These are phyloP conservation scores for Agelaius tricolor DNA, from an alignment of 2,113 vertebrate species.

Conservation along the genomic window DNA sequence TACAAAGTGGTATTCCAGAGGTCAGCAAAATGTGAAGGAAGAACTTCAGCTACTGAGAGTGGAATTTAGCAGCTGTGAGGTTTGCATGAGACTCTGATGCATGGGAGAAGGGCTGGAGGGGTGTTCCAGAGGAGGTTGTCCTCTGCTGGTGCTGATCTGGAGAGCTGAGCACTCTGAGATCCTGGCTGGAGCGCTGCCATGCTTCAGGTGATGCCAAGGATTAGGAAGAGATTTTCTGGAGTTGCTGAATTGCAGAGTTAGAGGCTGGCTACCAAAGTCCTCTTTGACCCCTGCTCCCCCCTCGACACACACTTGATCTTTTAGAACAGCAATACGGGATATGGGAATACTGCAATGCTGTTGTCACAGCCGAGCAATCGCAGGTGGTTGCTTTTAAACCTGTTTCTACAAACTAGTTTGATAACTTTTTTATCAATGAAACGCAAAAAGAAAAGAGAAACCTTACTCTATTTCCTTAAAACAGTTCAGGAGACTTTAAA, in stretches of 20 bases:
- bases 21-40: conserved; percentile 54
- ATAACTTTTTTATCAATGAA: conserved; percentile 77
- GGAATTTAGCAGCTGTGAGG: conserved; percentile 29
- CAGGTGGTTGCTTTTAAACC: conserved; percentile 74
- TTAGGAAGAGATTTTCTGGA: conserved; percentile 53
- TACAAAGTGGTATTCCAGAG: conserved; percentile 22
- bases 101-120: conserved; percentile 12
- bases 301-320: conserved; percentile 61
- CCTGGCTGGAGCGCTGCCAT: background rate
- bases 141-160: background rate
- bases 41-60: conserved; percentile 43
- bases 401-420: conserved; percentile 71
- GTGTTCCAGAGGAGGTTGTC: background rate
- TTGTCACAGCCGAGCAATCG: conserved; percentile 59
- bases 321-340: conserved; percentile 77
- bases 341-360: conserved; percentile 58
- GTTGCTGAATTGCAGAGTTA: conserved; percentile 16
- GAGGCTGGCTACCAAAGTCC: conserved; percentile 77
- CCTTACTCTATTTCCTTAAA: conserved; percentile 56
- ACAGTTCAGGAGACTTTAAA: conserved; percentile 61
- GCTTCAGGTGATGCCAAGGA: background rate
- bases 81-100: background rate
- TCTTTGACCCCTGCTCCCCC: conserved; percentile 53
- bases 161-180: background rate
- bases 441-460: conserved; percentile 62